Evolutionary conservation across 2,888 invertebrate species (phyloP), one percentile per base, ranked within the genome.

Genomic region (Mactromeris polynyma): DNA sequence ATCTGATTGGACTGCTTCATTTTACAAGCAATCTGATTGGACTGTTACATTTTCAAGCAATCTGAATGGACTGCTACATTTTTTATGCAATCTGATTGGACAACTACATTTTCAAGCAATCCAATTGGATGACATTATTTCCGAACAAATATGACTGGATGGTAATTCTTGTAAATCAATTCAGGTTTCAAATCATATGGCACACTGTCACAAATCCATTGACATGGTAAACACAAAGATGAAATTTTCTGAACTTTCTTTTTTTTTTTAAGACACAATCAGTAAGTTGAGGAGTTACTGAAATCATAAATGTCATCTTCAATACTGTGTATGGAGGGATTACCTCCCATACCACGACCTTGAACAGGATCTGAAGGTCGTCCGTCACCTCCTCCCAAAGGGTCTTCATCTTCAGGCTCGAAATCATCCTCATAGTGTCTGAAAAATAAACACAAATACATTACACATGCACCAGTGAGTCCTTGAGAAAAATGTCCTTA

Each of bases 351-450:
- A n/a, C 89, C 79, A 79, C 84, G 89, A 17, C 92, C 90, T 77
- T 89, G 83, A 38, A 92, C 85, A 33, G 93, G 91, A 58, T 94
- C 94, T 11, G 87, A 58, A 38, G 94, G 89, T 33, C 93, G 91
- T 14, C 86, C 73, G 85, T 93, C 88, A 33, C 93, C 91, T 21
- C 90, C 88, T 42, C 93, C 92, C 31, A 91, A 90, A 14, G 84
- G 80, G 14, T 95, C 95, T 21, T 95, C 96, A 58, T 95, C 96
- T n/a, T 95, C 96, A 11, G 96, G 95, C 85, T 96, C 96, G 94
- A 96, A 96, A 89, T 96, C 96, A 91, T 96, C 96, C 85, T 96
- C 96, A 91, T 96, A 96, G 80, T 95, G 94, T 85, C 96, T 96
- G 94, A 64, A 94, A 95, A 1, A 81, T 33, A 38, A 51, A 51